phyloP scores from a whole-genome alignment of 2,888 invertebrate species.

The Diplazon laetatorius region DNA sequence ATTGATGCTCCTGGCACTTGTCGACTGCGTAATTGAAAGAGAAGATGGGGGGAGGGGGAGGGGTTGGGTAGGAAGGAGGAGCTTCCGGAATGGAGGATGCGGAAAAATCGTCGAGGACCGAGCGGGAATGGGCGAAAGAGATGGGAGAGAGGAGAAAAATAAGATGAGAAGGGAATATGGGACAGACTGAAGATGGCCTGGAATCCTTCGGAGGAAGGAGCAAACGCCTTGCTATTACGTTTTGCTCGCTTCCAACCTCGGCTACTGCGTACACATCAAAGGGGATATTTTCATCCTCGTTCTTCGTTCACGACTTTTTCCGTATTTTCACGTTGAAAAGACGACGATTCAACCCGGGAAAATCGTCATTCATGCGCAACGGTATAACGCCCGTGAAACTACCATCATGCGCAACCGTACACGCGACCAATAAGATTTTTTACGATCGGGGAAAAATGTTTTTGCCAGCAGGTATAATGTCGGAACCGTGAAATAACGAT shows the following conservation, averaged over 20 bases:
- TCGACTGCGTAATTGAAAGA: constrained; percentile 70
- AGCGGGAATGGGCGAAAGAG: neutral
- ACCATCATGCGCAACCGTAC: constrained; percentile 10
- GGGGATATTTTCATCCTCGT: constrained; percentile 25
- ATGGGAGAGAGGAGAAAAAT: constrained; percentile 34
- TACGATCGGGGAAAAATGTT: neutral
- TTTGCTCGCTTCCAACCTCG: neutral
- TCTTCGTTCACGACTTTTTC: neutral
- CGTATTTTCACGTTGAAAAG: neutral
- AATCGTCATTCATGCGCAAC: constrained; percentile 1
- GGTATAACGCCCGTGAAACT: constrained; percentile 1
- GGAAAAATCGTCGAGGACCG: constrained; percentile 46
- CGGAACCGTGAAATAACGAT: neutral
- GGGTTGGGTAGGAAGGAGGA: constrained; percentile 46
- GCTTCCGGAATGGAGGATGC: constrained; percentile 51
- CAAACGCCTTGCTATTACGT: constrained; percentile 20
- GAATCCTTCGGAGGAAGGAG: constrained; percentile 39
- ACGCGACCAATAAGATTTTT: constrained; percentile 32
- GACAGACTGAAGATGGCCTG: constrained; percentile 20
- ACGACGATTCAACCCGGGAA: neutral
- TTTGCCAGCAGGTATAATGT: neutral
- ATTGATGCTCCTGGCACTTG: constrained; percentile 68
- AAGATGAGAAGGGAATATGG: constrained; percentile 20
- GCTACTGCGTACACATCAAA: constrained; percentile 29
- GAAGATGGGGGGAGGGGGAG: constrained; percentile 47